Base-by-base conservation (phyloP, 2,888 invertebrate species). In the Andrena bucephala region DNA sequence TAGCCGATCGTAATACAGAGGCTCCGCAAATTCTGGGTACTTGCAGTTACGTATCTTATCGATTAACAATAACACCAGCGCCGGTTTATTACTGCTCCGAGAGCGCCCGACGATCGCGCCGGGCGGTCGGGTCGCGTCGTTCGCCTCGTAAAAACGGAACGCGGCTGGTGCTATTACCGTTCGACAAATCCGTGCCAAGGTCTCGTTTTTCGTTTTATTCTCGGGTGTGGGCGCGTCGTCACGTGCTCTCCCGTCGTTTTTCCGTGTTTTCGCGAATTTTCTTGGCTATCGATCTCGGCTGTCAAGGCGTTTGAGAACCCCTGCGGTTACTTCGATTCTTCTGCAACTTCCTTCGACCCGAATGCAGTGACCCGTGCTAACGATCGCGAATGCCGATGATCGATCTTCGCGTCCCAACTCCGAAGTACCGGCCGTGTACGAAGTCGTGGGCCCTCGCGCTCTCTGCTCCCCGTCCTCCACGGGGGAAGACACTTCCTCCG, bases 131-230 rank as follows among this genome's bases (percentile, higher is more conserved):
- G 36, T 60, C 54, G 33, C 36, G 42, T 65, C 54, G 33, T 33
- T 20, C 16, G 54, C 48, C 77, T 81, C 81, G 80, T 81, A 89
- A 89, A 86, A 86, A 77, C 79, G 69, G 72, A 79, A 68, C 72
- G 70, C 69, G 63, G 74, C 68, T 57, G 59, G 16, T 69, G 52
- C 57, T 65, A 65, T 72, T 77, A 71, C 33, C 50, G 78, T 57
- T 63, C 68, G 54, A 78, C 77, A 74, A 86, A 91, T 86, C 80
- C 82, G 85, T 90, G 89, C 86, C 89, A 89, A 91, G 89, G 90
- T 87, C 87, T 81, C 81, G 74, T 81, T 74, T 74, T 73, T 57
- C 71, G 72, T 74, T 87, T 89, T 88, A 86, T 89, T 87, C 84
- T 88, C 78, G 77, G 81, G 72, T 73, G 54, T 16, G 77, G 70